Base-by-base conservation (phyloP, 2,113 vertebrate species). In the Podarcis muralis region DNA sequence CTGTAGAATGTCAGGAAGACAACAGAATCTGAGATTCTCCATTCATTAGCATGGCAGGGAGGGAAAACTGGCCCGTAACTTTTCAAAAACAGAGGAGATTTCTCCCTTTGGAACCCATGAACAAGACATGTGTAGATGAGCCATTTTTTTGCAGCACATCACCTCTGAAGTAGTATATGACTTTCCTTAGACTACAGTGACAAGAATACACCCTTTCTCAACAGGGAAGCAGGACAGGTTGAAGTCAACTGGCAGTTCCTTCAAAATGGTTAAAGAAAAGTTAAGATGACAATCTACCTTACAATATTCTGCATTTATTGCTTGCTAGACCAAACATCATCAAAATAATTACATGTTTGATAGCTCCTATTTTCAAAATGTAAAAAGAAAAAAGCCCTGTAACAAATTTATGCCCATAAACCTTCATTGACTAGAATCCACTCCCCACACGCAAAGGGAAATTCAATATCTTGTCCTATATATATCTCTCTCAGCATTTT, bases 121-220 rank as follows among this genome's bases (percentile, higher is more conserved):
- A 84, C 57, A 74, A 74, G 48, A 32, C 59, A 74, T 75, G 35
- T 74, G 35, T 87, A 32, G 57, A 74, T 81, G n/a, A 81, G 15
- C 25, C 81, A 40, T 87, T 87, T 79, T 72, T 37, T 23, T 59
- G 25, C 53, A 62, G 7, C 25, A 81, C 40, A 62, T 87, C 78
- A 72, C n/a, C 27, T 20, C 78, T 57, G 68, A 87, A 81, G 53
- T 57, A 59, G 15, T 20, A 72, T 72, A 37, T 74, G 43, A 87
- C 32, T 72, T 87, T 12, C 86, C 25, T n/a, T 81, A 48, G 74
- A 5, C 32, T 59, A 71, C n/a, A 81, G 11, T 59, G 35, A 72
- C 16, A 72, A 78, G 48, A 81, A 81, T 57, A 81, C 27, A 72
- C 62, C 23, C 72, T 72, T 87, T 87, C 78, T 74, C 16, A 87